A percentile compares a stretch with the other conserved stretches of the same genome.
These are phyloP conservation scores for Lamellibrachia columna DNA, from an alignment of 2,888 invertebrate genomes.

Conservation along the genomic window DNA sequence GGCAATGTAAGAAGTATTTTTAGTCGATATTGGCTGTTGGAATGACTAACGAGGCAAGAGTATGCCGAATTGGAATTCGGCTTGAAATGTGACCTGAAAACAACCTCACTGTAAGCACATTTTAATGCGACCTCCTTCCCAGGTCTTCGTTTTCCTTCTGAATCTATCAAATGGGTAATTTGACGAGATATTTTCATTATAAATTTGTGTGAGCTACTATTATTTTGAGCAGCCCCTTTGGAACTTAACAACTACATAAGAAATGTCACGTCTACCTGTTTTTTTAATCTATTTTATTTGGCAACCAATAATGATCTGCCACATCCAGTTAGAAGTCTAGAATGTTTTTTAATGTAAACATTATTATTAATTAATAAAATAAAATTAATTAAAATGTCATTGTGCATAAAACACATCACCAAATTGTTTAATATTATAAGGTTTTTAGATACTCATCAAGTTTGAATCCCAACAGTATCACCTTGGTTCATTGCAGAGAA, in stretches of 20 bases:
- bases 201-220: no score
- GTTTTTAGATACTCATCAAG: no score
- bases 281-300: background rate
- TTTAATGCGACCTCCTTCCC: background rate
- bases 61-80: background rate
- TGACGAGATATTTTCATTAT: no score
- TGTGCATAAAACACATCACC: no score
- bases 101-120: background rate
- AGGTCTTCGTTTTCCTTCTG: background rate
- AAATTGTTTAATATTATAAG: no score
- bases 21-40: background rate
- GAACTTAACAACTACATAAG: no score
- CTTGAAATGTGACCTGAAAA: background rate
- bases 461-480: background rate
- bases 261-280: background rate
- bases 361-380: no score
- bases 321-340: no score
- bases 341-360: no score
- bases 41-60: background rate
- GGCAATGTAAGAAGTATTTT: background rate
- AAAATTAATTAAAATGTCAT: background rate
- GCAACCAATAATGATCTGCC: background rate
- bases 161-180: no score
- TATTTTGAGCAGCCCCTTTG: background rate
- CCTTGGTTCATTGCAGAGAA: background rate